Evolutionary conservation across 2,888 invertebrate genomes (phyloP), one percentile per base, ranked within the genome.

Genomic region (Tachina lurida): DNA sequence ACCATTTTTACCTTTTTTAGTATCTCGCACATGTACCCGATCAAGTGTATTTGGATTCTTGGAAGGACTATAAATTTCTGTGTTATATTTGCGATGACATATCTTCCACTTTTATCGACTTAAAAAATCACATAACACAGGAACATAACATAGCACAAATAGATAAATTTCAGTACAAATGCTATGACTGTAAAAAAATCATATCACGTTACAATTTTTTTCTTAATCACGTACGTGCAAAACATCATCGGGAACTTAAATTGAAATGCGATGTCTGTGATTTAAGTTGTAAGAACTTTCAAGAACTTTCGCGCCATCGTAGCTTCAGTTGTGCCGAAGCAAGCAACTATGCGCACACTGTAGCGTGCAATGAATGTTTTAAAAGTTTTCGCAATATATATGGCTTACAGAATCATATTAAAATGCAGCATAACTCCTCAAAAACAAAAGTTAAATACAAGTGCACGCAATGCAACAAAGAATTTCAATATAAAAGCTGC

Each of bases 151-250:
- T 83, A 0, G 41, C 7, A 1, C 1, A 68, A n/a, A 12, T 31
- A 8, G n/a, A 68, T 5, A 67, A 88, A 47, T 54, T 88, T 22
- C 62, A 87, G 17, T 91, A 88, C 82, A 75, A 88, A 62, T 91
- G 91, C 68, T 84, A 78, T 12, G 90, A 90, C 84, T 91, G 91
- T 62, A 86, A 88, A 10, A 90, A 91, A 79, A 19, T 76, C 7
- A 89, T 89, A 45, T 41, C 78, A 9, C 89, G 89, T 8, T 90
- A 90, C 75, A 87, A 89, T 56, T 84, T 87, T 3, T 90, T 90
- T 71, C 84, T 91, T 7, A 91, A 90, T 84, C 91, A 91, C 75
- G 87, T 91, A 8, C 89, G 89, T 2, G 78, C 84, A 10, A 87
- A 88, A 12, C 91, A 91, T 86, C 88, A 90, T 0, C 63, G 87